Evolutionary conservation across 2,797 vertebrate genomes (phyloP).

Genomic region (Neopelma chrysocephalum): DNA sequence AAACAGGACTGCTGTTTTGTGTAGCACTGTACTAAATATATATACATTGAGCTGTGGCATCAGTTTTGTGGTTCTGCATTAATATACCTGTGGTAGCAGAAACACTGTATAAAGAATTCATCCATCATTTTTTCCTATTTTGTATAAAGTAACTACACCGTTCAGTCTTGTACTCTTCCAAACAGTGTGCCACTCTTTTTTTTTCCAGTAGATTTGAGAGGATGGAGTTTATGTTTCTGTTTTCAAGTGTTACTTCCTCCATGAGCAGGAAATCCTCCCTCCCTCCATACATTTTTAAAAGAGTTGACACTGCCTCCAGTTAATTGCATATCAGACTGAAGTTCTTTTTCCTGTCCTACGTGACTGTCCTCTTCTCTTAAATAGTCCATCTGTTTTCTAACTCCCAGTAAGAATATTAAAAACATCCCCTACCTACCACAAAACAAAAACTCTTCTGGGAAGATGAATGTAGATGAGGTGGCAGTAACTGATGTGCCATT

Average conservation of each 20-base stretch:
- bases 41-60: not conserved
- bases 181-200: not conserved
- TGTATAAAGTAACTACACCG: not conserved
- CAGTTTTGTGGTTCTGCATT: not conserved
- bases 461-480: not conserved
- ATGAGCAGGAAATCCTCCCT: constrained; percentile 52
- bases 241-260: constrained; percentile 45
- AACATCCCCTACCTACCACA: constrained; percentile 15
- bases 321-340: constrained; percentile 35
- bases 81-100: not conserved
- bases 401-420: not conserved
- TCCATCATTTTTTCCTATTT: not conserved
- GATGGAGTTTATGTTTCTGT: constrained; percentile 45
- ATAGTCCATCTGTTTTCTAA: constrained; percentile 9
- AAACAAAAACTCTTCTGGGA: not conserved
- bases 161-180: not conserved
- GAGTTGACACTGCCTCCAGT: constrained; percentile 17
- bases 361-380: constrained; percentile 7
- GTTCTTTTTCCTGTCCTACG: constrained; percentile 42
- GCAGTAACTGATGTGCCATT: not conserved
- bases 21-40: not conserved
- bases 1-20: not conserved
- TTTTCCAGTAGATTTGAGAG: not conserved
- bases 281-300: constrained; percentile 6
- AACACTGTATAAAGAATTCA: not conserved